A percentile compares a stretch with the other conserved stretches of the same genome.
Evolutionary conservation across 2,888 invertebrate genomes (phyloP).

Genomic region (Cybosia mesomella): DNA sequence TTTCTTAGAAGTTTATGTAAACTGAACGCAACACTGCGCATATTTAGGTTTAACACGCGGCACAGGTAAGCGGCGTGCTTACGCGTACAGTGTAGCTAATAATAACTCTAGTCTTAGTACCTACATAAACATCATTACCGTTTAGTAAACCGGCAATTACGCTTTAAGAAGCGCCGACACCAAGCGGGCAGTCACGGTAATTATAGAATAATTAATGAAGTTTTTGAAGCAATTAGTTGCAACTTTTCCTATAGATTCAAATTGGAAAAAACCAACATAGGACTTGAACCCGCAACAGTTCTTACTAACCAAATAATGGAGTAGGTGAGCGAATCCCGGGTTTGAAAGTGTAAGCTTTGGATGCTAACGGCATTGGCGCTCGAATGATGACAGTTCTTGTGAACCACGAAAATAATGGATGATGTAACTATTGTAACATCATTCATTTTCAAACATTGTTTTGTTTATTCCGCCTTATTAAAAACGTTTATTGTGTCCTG

Average conservation of each 20-base stretch:
- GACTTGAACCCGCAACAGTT: not conserved
- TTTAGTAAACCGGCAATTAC: conserved; percentile 26
- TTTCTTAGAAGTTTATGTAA: conserved; percentile 81
- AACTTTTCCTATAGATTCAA: not conserved
- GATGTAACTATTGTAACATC: no score
- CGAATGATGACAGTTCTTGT: no score
- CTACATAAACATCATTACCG: conserved; percentile 32
- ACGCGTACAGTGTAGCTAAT: conserved; percentile 51
- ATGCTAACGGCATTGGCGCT: no score
- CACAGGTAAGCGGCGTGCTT: conserved; percentile 54
- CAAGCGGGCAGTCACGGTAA: not conserved
- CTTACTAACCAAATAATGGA: no score
- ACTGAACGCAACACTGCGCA: conserved; percentile 70
- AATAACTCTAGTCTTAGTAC: conserved; percentile 43
- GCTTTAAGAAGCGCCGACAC: conserved; percentile 1
- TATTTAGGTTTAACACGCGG: conserved; percentile 68
- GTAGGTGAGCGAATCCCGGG: no score
- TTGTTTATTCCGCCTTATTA: no score
- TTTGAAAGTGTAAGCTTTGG: no score
- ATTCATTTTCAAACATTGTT: no score
- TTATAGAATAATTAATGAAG: not conserved
- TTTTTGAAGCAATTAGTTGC: not conserved
- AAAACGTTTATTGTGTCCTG: no score
- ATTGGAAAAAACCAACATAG: not conserved
- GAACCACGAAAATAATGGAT: no score